Conservation (phyloP, 1,140 invertebrate genomes). For the Drosophila triauraria region DNA sequence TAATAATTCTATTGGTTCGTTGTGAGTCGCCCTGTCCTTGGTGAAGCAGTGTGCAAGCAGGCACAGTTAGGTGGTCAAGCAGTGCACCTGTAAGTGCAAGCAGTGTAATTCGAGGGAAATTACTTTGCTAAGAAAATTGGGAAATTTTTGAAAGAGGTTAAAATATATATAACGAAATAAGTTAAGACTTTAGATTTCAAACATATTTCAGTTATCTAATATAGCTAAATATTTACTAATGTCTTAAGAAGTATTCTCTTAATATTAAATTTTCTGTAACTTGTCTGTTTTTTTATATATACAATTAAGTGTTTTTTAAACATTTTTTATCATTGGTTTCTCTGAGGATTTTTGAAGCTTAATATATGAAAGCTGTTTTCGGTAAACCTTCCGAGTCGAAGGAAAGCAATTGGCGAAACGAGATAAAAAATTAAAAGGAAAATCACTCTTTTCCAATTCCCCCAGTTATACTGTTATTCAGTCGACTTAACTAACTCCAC, state of each 20-base stretch:
- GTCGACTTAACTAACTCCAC: background rate
- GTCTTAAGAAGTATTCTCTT: no score
- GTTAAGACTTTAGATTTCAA: background rate
- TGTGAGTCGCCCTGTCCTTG: background rate
- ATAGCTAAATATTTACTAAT: no score
- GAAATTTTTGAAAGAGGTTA: background rate
- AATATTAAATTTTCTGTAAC: no score
- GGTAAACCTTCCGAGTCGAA: background rate
- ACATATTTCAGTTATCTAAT: background rate
- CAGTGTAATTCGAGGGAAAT: background rate
- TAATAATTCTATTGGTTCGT: conserved; percentile 1
- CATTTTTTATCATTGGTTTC: no score
- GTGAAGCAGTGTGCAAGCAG: conserved; percentile 1
- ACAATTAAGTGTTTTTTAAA: no score
- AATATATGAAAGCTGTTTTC: background rate
- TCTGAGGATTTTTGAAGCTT: no score
- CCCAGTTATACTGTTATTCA: background rate
- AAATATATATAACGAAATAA: background rate
- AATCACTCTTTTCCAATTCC: background rate
- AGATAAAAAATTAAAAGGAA: background rate
- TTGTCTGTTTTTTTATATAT: no score
- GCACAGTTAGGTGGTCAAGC: background rate
- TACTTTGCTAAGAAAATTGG: background rate
- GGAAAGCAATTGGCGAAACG: background rate
- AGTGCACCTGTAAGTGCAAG: background rate